phyloP scores from a whole-genome alignment of 2,113 vertebrate genomes.

The Siphamia tubifer region DNA sequence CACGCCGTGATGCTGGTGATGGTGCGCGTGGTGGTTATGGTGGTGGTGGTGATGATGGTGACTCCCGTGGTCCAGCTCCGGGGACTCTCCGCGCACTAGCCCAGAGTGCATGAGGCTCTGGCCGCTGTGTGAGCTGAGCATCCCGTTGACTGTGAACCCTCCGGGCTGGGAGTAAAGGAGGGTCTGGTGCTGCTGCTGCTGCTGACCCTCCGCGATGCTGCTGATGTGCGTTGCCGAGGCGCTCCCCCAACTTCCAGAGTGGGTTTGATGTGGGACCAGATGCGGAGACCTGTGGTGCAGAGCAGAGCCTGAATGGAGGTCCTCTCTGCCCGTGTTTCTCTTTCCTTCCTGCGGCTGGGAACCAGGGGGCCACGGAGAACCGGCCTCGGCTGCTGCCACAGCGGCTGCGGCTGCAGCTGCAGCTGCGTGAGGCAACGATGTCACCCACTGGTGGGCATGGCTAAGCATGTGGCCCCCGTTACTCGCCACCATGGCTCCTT shows the following conservation, averaged over 20 bases:
- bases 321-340: slow-evolving; percentile 84
- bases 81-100: slow-evolving; percentile 90
- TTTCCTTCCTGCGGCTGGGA: slow-evolving; percentile 88
- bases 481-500: slow-evolving; percentile 90
- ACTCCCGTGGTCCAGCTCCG: slow-evolving; percentile 89
- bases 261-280: slow-evolving; percentile 87
- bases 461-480: slow-evolving; percentile 94
- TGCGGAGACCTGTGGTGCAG: slow-evolving; percentile 89
- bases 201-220: slow-evolving; percentile 84
- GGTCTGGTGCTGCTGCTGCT: slow-evolving; percentile 80
- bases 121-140: slow-evolving; percentile 89
- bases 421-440: slow-evolving; percentile 90
- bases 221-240: slow-evolving; percentile 87
- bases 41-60: slow-evolving; percentile 84
- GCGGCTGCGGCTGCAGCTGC: slow-evolving; percentile 89
- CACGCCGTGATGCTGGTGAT: slow-evolving; percentile 77
- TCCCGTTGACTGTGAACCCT: slow-evolving; percentile 95
- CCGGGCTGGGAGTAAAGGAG: slow-evolving; percentile 91
- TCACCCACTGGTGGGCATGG: slow-evolving; percentile 96
- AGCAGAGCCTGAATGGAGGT: slow-evolving; percentile 86
- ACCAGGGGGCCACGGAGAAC: slow-evolving; percentile 87
- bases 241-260: slow-evolving; percentile 87
- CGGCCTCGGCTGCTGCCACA: slow-evolving; percentile 86
- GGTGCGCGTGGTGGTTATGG: slow-evolving; percentile 84
- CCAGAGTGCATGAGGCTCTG: slow-evolving; percentile 91